Conservation (phyloP, 2,888 invertebrate species). For the Xanthorhoe designata region DNA sequence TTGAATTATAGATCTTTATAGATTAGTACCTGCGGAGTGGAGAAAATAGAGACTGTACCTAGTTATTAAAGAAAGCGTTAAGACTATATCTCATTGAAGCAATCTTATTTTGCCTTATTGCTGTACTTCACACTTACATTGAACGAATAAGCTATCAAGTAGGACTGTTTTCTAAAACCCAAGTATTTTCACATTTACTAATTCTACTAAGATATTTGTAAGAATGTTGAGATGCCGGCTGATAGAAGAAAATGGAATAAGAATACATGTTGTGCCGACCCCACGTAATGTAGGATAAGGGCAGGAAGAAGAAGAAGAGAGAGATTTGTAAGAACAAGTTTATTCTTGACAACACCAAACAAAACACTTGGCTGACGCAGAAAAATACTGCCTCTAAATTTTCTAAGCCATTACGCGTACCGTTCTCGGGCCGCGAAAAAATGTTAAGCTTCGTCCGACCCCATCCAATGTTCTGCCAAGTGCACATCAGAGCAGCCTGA, state of each 20-base stretch:
- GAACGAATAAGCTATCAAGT: too few species aligned
- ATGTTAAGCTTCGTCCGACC: constrained; percentile 49
- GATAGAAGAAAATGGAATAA: too few species aligned
- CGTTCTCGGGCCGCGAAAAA: constrained; percentile 53
- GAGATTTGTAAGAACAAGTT: constrained; percentile 22
- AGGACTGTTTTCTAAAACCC: too few species aligned
- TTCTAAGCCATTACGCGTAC: constrained; percentile 63
- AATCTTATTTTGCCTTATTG: constrained; percentile 14
- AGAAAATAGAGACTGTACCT: constrained; percentile 23
- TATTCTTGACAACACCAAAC: constrained; percentile 37
- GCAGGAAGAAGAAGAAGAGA: too few species aligned
- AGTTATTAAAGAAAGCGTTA: constrained; percentile 34
- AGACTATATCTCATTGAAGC: constrained; percentile 20
- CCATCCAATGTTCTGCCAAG: constrained; percentile 55
- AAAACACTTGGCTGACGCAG: constrained; percentile 48
- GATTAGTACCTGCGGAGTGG: constrained; percentile 35
- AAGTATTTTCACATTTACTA: too few species aligned
- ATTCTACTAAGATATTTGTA: too few species aligned
- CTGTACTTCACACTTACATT: background rate
- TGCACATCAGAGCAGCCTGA: constrained; percentile 56
- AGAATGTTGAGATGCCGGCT: too few species aligned
- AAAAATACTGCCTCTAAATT: constrained; percentile 58
- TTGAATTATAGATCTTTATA: constrained; percentile 46
- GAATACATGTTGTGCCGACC: too few species aligned
- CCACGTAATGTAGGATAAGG: too few species aligned